Evolutionary conservation across 2,888 invertebrate genomes (phyloP).

Genomic region (Apotomis turbidana): DNA sequence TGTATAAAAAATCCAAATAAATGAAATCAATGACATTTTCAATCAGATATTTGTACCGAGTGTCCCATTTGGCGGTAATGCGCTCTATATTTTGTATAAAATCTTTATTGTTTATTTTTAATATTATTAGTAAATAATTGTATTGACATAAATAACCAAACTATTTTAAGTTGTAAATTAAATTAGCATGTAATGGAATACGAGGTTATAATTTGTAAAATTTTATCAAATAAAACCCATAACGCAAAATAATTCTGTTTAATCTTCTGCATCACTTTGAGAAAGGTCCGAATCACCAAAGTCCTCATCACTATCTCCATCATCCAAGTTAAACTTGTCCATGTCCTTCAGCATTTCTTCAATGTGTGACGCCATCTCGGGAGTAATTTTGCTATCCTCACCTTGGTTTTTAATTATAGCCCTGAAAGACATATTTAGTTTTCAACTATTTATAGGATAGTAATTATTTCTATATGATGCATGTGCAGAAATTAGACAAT

Average conservation of each 20-base stretch:
- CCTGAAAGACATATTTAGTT: slow-evolving; percentile 54
- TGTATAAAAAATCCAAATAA: too few species aligned
- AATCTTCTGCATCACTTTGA: slow-evolving; percentile 45
- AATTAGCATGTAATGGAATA: slow-evolving; percentile 2
- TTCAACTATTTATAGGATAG: too few species aligned
- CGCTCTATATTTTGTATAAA: too few species aligned
- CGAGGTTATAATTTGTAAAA: slow-evolving; percentile 31
- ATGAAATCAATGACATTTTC: too few species aligned
- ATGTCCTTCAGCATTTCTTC: slow-evolving; percentile 62
- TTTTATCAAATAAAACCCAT: slow-evolving; percentile 32
- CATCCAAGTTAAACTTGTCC: slow-evolving; percentile 59
- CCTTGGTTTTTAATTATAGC: slow-evolving; percentile 74
- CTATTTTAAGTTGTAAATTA: not conserved
- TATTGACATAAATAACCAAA: not conserved
- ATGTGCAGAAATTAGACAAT: too few species aligned
- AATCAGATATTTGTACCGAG: too few species aligned
- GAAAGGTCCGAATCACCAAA: slow-evolving; percentile 44
- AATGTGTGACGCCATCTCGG: slow-evolving; percentile 56
- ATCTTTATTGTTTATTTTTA: not conserved
- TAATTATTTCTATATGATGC: too few species aligned
- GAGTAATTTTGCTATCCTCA: slow-evolving; percentile 63
- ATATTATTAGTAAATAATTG: not conserved
- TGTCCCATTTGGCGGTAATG: too few species aligned
- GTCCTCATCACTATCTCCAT: slow-evolving; percentile 57
- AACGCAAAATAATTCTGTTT: slow-evolving; percentile 23